A percentile compares a stretch with the other conserved stretches of the same genome.
These are phyloP conservation scores for Caenorhabditis sp. DNA, from an alignment of 2,888 invertebrate genomes.

Conservation along the genomic window DNA sequence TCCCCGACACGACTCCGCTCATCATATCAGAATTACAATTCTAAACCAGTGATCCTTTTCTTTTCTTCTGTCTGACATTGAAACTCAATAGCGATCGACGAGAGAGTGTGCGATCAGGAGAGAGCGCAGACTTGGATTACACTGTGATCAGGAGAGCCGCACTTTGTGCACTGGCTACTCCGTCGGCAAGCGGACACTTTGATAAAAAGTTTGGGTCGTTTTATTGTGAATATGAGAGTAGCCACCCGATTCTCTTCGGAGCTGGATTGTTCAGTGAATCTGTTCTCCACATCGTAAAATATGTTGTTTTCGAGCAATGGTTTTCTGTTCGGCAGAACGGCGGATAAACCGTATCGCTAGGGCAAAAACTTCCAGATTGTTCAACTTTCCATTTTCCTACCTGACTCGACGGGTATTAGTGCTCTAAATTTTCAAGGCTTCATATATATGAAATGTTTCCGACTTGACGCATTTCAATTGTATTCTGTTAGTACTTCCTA, in stretches of 20 bases:
- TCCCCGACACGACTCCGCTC: background rate
- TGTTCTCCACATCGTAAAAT: constrained; percentile 41
- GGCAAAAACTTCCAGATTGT: too few relatives aligned
- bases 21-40: constrained; percentile 46
- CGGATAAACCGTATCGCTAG: too few relatives aligned
- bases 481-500: too few relatives aligned
- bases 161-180: constrained; percentile 59
- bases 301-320: background rate
- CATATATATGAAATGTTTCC: too few relatives aligned
- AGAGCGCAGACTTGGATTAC: constrained; percentile 40
- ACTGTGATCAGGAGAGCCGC: constrained; percentile 44
- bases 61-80: constrained; percentile 22
- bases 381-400: too few relatives aligned
- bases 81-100: constrained; percentile 45
- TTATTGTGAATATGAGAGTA: constrained; percentile 28
- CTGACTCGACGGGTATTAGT: too few relatives aligned
- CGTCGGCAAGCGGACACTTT: constrained; percentile 38
- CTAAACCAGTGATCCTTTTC: constrained; percentile 15
- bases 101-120: constrained; percentile 25
- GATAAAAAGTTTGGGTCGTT: constrained; percentile 42
- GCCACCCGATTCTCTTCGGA: background rate
- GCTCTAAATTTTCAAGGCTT: too few relatives aligned
- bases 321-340: too few relatives aligned
- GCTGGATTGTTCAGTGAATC: constrained; percentile 16
- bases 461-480: too few relatives aligned